Percentiles rank a stretch among this genome's conserved stretches.
Conservation (phyloP, 2,797 vertebrate genomes). For the Neopelma chrysocephalum region DNA sequence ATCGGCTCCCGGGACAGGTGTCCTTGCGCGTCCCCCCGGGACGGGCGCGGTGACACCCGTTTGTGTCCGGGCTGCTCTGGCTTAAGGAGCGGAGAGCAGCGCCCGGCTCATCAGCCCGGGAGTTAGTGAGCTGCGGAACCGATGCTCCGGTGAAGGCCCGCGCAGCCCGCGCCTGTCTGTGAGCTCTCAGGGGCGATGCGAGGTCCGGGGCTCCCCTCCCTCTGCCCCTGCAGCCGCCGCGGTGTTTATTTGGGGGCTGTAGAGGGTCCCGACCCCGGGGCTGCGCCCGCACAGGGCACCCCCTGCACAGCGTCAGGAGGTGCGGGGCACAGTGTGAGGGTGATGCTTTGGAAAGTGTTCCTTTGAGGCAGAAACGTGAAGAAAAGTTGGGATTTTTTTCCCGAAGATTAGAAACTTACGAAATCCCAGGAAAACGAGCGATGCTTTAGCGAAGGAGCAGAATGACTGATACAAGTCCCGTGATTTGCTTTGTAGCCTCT, state of each 20-base stretch:
- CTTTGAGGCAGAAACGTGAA: accelerated
- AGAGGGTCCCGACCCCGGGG: background rate
- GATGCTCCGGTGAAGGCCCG: too few species aligned
- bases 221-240: too few species aligned
- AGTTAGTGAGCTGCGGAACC: too few species aligned
- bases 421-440: background rate
- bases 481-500: background rate
- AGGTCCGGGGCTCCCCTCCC: too few species aligned
- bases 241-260: background rate
- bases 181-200: too few species aligned
- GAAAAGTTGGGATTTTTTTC: background rate
- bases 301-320: accelerated
- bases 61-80: too few species aligned
- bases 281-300: accelerated
- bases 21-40: too few species aligned
- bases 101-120: too few species aligned
- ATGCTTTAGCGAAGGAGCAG: background rate
- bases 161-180: too few species aligned
- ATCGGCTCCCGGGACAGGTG: too few species aligned
- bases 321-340: accelerated
- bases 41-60: too few species aligned
- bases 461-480: background rate
- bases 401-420: background rate
- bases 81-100: too few species aligned
- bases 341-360: accelerated